Conservation (phyloP, 2,113 vertebrate genomes). For the Callocephalon fimbriatum region DNA sequence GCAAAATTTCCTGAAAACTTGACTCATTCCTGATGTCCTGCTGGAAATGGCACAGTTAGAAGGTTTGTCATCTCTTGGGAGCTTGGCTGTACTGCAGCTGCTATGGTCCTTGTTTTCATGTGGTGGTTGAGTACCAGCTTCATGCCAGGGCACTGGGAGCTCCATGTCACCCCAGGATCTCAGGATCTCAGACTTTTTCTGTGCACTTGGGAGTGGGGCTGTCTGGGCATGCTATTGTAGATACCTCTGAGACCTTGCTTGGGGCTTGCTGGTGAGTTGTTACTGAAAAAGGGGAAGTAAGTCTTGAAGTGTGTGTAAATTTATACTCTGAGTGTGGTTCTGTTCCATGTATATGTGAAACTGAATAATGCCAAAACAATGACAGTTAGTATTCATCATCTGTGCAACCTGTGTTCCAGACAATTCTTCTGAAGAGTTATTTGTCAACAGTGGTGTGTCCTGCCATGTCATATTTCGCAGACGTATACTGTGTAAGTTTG, state of each 20-base stretch:
- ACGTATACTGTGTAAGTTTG: neutral
- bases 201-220: neutral
- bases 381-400: neutral
- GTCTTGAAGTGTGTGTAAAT: neutral
- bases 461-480: neutral
- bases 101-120: neutral
- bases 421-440: neutral
- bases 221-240: neutral
- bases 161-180: neutral
- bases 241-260: fast-evolving
- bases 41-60: neutral
- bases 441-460: neutral
- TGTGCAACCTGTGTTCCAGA: neutral
- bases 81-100: neutral
- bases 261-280: neutral
- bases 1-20: neutral
- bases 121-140: neutral
- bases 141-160: neutral
- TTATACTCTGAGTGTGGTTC: neutral
- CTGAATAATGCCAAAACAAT: neutral
- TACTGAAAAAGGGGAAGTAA: neutral
- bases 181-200: neutral
- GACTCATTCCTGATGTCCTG: neutral
- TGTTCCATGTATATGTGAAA: neutral
- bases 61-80: neutral